Base-by-base conservation (phyloP, 2,113 vertebrate species). In the Paramormyrops kingsleyae region DNA sequence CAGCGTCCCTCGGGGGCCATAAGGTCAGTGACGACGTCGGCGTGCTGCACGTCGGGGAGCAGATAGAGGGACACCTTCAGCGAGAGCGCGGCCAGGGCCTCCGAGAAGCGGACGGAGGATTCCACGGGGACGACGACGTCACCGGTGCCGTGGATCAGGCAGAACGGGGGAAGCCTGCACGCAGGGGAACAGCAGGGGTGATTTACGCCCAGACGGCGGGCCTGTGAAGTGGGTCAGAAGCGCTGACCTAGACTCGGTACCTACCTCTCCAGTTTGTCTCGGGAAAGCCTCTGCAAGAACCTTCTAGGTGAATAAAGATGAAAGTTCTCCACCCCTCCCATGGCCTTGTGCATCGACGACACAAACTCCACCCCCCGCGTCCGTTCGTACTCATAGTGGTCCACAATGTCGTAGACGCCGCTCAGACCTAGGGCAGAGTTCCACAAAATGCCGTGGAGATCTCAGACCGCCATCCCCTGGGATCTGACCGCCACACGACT, bases 341-440 rank as follows among this genome's bases (percentile, higher is more conserved):
- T 96, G 21, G 95, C 95, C 92, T 94, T 96, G 92, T 95, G 95
- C 95, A 96, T 96, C 42, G 95, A 91, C 52, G 96, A 96, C 80
- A 96, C 89, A 19, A 93, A 95, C 46, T 96, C 96, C 0, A 96
- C 90, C 0, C 80, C 96, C 89, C 95, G 89, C 89, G 39, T 93
- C 92, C 93, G 92, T 90, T 96, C 95, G 2, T 96, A 93, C 35
- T 95, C 90, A 52, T 96, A 96, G 90, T 96, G 96, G 52, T 96
- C 95, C 94, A 94, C 89, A 83, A 95, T 94, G 92, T 95, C 91
- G 93, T 96, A 96, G 0, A 96, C 94, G 0, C 96, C 95, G 2
- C 95, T 96, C 89, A 96, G 91, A 89, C 95, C 95, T 96, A 77
- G 15, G 13, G 42, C 15, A 47, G 42, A 66, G 77, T 83, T 46